Evolutionary conservation across 2,113 vertebrate genomes (phyloP), one percentile per base, ranked within the genome.

Genomic region (Hippocampus abdominalis): DNA sequence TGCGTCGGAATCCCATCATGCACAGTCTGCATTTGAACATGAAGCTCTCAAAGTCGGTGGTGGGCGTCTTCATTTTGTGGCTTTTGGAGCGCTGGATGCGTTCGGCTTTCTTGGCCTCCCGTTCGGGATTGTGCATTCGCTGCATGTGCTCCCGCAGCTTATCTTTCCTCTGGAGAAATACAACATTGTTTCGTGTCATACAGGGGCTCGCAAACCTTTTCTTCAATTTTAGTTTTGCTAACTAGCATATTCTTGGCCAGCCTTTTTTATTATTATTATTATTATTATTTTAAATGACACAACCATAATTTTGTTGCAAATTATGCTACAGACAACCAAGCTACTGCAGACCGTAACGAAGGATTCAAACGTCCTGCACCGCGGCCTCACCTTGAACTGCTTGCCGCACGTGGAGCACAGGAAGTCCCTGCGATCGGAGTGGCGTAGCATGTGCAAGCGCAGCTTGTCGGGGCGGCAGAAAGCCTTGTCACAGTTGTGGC

Each of bases 141-240:
- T 98, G 96, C 97, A 99, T 98, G 90, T 99, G 97, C 76, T 99
- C 97, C 44, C 96, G 93, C 36, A 99, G 90, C 66, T 99, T 99
- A 89, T 99, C 97, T 73, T 99, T 99, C 72, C 97, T 94, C 97
- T 99, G 68, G 23, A 51, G 66, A 32, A 61, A 39, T 12, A 10
- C 4, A 9, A 66, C 12, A 48, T 7, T 18, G 4, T 29, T 25
- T 29, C 10, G 46, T 2, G 29, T 62, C n/a, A 27, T 29, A 60
- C 3, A 13, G 25, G 25, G 21, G 21, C 9, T 23, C 54, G 4
- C 18, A 25, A 57, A 57, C 8, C 0, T 57, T n/a, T 57, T 23
- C 40, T 12, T 12, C 13, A 3, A 11, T 13, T 13, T 11, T 44
- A 44, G 3, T 44, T 44, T 36, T 5, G 5, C 32, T 36, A 36